These are phyloP conservation scores for Noturus placidus DNA, from an alignment of 2,113 vertebrate genomes.

Conservation along the genomic window DNA sequence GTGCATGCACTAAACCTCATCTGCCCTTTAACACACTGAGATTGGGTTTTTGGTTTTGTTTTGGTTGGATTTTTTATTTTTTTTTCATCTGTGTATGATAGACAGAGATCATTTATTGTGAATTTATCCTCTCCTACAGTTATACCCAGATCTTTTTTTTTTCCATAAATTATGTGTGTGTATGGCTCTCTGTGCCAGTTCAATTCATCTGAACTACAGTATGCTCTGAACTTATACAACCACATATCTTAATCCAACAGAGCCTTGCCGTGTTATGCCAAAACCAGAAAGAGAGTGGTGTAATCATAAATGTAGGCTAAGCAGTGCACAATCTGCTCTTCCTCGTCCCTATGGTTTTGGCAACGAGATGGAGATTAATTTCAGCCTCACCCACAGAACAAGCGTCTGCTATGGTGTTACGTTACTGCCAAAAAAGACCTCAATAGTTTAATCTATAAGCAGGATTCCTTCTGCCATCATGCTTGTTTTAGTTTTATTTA, in stretches of 20 bases:
- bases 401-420: constrained; percentile 33
- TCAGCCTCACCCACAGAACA: constrained; percentile 42
- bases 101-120: constrained; percentile 4
- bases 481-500: background rate
- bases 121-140: background rate
- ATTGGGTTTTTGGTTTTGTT: background rate
- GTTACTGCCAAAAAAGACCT: constrained; percentile 21
- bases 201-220: constrained; percentile 8
- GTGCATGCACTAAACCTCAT: constrained; percentile 9
- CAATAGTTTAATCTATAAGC: constrained; percentile 22
- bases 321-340: constrained; percentile 37
- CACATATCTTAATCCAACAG: constrained; percentile 14
- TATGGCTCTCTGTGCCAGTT: background rate
- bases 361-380: constrained; percentile 49
- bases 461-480: constrained; percentile 11
- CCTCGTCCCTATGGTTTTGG: constrained; percentile 43
- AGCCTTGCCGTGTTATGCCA: constrained; percentile 18
- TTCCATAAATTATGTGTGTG: background rate
- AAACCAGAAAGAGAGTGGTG: constrained; percentile 24
- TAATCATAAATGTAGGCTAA: constrained; percentile 51
- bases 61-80: background rate
- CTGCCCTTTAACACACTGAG: background rate
- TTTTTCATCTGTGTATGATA: background rate
- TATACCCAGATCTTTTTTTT: background rate
- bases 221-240: background rate